Evolutionary conservation across 2,113 vertebrate genomes (phyloP), one percentile per base, ranked within the genome.

Genomic region (Harpagus bidentatus): DNA sequence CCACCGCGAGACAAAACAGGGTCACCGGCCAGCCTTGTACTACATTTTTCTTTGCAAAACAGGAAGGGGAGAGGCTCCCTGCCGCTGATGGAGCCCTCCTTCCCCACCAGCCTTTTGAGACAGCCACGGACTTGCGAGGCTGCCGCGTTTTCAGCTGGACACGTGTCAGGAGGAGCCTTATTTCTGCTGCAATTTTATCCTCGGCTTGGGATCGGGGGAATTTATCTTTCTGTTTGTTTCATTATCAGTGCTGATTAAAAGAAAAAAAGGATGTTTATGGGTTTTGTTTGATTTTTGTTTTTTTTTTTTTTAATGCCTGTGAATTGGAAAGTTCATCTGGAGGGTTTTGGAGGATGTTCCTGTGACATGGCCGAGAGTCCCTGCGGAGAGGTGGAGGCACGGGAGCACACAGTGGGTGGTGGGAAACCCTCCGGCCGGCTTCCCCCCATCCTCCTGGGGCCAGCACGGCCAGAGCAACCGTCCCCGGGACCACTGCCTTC

Each of bases 11-110:
- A 92, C 66, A 86, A 96, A 97, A 86, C 79, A 90, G 71, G 38
- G 84, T 76, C 82, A 82, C 42, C 7, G 2, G 90, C 90, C 93
- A 93, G 65, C 42, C 47, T 13, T 26, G n/a, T 58, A 25, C 55
- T 42, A 67, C 73, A 19, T 86, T 94, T 70, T 88, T 84, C 86
- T 86, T 61, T 82, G 83, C 89, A 96, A 96, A 97, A 96, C 95
- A 96, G 94, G 94, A 96, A 97, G 83, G 93, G 89, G 89, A 94
- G 73, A 82, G 89, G 96, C 83, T 91, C 69, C 45, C 50, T 55
- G 86, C 69, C 5, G 7, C 86, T 26, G 88, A 5, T 19, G 16
- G 93, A 92, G 50, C 59, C 65, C 81, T 91, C 73, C 76, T 67
- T 78, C 81, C 81, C 72, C 47, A 59, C 77, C 93, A 87, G 72